phyloP scores from a whole-genome alignment of 2,113 vertebrate species.

The Pardalotus punctatus region DNA sequence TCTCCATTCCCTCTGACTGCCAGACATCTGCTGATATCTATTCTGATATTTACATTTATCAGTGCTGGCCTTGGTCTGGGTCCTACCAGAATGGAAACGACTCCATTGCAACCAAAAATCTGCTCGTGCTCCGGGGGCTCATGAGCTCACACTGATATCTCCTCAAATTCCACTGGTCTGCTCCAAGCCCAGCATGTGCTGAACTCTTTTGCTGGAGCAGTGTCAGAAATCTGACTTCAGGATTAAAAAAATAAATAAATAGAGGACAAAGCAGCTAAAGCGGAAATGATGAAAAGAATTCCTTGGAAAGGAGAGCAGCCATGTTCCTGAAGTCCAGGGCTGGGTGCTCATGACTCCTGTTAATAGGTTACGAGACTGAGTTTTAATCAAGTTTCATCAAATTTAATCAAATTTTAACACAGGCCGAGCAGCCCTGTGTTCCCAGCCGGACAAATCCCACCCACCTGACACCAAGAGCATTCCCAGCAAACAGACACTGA shows the following conservation, averaged over 20 bases:
- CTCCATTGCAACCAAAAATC: not conserved
- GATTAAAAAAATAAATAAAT: not conserved
- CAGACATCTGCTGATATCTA: not conserved
- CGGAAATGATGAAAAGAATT: not conserved
- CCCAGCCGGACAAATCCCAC: not conserved
- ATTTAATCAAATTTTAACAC: too few species aligned
- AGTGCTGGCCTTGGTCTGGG: not conserved
- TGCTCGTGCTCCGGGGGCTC: not conserved
- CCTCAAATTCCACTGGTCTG: not conserved
- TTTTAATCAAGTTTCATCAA: not conserved
- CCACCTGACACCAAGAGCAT: not conserved
- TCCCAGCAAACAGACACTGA: not conserved
- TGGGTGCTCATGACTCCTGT: not conserved
- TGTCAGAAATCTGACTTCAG: not conserved
- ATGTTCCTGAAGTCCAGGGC: not conserved
- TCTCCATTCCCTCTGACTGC: not conserved
- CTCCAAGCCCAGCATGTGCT: not conserved
- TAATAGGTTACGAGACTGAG: not conserved
- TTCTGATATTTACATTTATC: not conserved
- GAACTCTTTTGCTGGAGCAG: not conserved
- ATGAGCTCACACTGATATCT: not conserved
- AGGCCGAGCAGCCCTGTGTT: rapidly evolving
- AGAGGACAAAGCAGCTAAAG: not conserved
- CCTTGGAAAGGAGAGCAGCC: not conserved
- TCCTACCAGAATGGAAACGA: not conserved